phyloP scores from a whole-genome alignment of 2,888 invertebrate species.

The Lacanobia wlatinum region DNA sequence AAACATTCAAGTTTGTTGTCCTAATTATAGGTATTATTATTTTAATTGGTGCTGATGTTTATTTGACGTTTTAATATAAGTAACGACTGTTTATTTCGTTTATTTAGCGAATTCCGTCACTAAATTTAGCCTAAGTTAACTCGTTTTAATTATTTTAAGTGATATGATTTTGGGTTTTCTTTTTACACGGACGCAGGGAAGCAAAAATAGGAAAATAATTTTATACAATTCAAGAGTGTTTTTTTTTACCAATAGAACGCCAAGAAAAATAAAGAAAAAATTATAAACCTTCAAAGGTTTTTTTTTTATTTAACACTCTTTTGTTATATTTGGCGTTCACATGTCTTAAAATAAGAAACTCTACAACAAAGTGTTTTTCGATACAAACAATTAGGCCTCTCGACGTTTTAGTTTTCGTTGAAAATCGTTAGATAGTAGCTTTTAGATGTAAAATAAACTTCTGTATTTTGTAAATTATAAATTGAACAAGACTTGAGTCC shows the following conservation, averaged over 20 bases:
- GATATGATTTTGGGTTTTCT: slow-evolving; percentile 87
- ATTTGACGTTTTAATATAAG: slow-evolving; percentile 62
- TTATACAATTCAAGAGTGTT: slow-evolving; percentile 56
- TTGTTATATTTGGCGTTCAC: slow-evolving; percentile 28
- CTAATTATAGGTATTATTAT: slow-evolving; percentile 13
- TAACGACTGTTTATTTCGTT: slow-evolving; percentile 74
- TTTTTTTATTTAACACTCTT: not conserved
- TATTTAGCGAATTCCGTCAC: slow-evolving; percentile 77
- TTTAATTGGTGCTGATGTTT: slow-evolving; percentile 2
- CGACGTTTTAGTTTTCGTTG: slow-evolving; percentile 70
- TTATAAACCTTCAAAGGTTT: not conserved
- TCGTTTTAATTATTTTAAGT: slow-evolving; percentile 77
- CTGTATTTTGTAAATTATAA: slow-evolving; percentile 52
- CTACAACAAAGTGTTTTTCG: slow-evolving; percentile 69
- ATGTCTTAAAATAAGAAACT: slow-evolving; percentile 36
- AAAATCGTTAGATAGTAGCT: slow-evolving; percentile 64
- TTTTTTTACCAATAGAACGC: slow-evolving; percentile 33
- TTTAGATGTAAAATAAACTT: slow-evolving; percentile 53
- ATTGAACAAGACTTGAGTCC: slow-evolving; percentile 61
- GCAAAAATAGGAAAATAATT: slow-evolving; percentile 65
- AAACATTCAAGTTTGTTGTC: slow-evolving; percentile 58
- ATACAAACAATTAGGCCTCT: slow-evolving; percentile 78
- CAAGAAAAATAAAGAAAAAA: slow-evolving; percentile 1
- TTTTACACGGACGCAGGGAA: slow-evolving; percentile 80
- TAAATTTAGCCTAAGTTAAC: slow-evolving; percentile 82